These are phyloP conservation scores for Elegia similella DNA, from an alignment of 2,888 invertebrate species.

Conservation along the genomic window DNA sequence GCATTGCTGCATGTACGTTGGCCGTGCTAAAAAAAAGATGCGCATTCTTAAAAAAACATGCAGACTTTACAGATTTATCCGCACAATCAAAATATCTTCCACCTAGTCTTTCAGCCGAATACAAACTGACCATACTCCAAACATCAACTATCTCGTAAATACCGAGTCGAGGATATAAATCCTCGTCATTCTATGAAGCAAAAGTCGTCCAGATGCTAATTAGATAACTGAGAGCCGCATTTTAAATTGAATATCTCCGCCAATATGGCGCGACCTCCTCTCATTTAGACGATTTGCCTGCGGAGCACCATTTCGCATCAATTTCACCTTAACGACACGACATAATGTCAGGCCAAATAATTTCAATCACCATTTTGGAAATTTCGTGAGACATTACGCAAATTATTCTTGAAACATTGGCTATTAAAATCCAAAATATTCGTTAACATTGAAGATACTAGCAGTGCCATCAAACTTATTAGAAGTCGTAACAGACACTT, in stretches of 20 bases:
- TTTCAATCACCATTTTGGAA: not conserved
- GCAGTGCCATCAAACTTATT: not conserved
- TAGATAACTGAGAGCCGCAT: slow-evolving; percentile 43
- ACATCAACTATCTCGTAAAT: not conserved
- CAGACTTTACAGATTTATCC: no score
- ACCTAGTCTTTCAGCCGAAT: no score
- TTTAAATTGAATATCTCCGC: slow-evolving; percentile 49
- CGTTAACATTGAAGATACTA: not conserved
- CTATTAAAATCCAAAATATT: not conserved
- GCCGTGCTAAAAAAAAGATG: no score
- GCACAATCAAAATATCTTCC: no score
- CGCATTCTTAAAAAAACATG: no score
- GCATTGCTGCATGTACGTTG: no score
- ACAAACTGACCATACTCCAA: no score
- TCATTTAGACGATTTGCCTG: slow-evolving; percentile 33
- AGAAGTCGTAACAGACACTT: no score
- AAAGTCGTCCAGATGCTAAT: slow-evolving; percentile 32
- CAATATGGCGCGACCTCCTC: slow-evolving; percentile 34
- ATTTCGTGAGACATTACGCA: not conserved
- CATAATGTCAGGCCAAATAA: slow-evolving; percentile 30
- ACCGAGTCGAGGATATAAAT: not conserved
- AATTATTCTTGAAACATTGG: not conserved
- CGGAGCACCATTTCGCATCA: slow-evolving; percentile 39
- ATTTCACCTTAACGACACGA: slow-evolving; percentile 40
- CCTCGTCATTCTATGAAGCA: not conserved